Evolutionary conservation across 2,113 vertebrate genomes (phyloP), one percentile per base, ranked within the genome.

Genomic region (Thermophis baileyi): DNA sequence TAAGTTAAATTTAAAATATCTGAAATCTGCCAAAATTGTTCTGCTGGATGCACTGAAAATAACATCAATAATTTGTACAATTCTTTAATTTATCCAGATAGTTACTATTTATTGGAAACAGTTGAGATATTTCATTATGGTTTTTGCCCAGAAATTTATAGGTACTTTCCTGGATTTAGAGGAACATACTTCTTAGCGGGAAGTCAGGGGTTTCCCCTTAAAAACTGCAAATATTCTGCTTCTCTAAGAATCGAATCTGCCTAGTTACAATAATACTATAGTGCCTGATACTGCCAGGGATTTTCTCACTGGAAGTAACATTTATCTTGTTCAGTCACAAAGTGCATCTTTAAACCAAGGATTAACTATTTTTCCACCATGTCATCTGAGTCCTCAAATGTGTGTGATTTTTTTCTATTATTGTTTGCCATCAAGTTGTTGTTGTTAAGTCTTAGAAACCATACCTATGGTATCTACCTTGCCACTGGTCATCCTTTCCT

Each of bases 101-200:
- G 93, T 51, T 94, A 93, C 90, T 93, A 35, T 95, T 95, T 95
- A 57, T 50, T 40, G 90, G 88, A 81, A 89, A 94, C 74, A 93
- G 87, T 93, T 91, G 22, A 95, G 88, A 95, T 94, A 95, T 93
- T 93, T 81, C 87, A 89, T 57, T 95, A 96, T 90, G 91, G 90
- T 2, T 94, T 95, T 93, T 92, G 40, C 63, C 4, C 88, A 89
- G 40, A 57, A 93, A 88, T 92, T 60, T 94, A 91, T 94, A 91
- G 95, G 88, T 95, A 93, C 95, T 97, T 97, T 96, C 96, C 96
- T 96, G 89, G 90, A 90, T 92, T 90, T 94, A 86, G 74, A 94
- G 90, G 96, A 96, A 90, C 0, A 6, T 95, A 50, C 40, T 85
- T 49, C 91, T 50, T 91, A 85, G 25, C 24, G 9, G 69, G 69